Percentiles rank a stretch among this genome's conserved stretches.
Evolutionary conservation across 2,113 vertebrate species (phyloP).

Genomic region (Rhinichthys klamathensis): DNA sequence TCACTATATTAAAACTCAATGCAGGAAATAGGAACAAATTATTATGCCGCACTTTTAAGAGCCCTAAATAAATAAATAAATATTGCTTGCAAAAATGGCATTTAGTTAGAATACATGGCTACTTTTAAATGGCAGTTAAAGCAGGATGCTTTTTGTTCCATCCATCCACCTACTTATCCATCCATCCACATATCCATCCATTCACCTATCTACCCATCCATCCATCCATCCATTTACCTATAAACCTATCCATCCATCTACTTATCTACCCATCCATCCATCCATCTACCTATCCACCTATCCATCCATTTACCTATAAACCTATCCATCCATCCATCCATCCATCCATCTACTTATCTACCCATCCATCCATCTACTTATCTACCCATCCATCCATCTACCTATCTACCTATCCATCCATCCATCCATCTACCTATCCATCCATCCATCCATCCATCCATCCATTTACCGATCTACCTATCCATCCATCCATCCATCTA

Average conservation of each 20-base stretch:
- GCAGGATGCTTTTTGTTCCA: too few species aligned
- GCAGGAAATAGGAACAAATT: not conserved
- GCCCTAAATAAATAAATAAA: not conserved
- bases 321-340: not conserved
- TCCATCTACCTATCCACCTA: too few species aligned
- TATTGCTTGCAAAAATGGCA: not conserved
- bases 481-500: not conserved
- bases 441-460: not conserved
- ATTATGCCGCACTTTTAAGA: not conserved
- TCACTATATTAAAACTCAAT: not conserved
- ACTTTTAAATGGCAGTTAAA: too few species aligned
- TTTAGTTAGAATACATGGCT: not conserved
- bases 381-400: too few species aligned
- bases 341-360: too few species aligned
- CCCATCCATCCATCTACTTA: too few species aligned
- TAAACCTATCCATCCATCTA: too few species aligned
- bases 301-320: not conserved
- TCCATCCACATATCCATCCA: too few species aligned
- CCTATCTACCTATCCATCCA: not conserved
- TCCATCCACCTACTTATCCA: too few species aligned
- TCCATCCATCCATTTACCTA: too few species aligned
- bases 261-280: too few species aligned
- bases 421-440: not conserved
- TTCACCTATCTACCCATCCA: rapidly evolving
- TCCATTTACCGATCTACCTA: not conserved